phyloP scores from a whole-genome alignment of 2,797 vertebrate species.

The Sebastes alutus region DNA sequence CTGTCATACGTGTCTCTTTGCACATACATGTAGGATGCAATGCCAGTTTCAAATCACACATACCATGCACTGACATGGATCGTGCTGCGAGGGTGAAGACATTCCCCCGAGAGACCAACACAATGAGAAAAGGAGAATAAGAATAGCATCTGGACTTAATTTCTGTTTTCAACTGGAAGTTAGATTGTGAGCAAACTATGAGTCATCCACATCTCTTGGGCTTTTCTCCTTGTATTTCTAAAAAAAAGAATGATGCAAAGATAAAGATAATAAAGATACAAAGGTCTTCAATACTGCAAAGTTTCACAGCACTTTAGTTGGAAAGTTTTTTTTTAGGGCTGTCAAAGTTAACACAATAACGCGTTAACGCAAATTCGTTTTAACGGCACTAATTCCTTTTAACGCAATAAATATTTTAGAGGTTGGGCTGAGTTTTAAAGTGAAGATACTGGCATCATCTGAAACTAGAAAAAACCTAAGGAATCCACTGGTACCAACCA shows the following conservation, averaged over 20 bases:
- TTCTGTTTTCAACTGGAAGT: background rate
- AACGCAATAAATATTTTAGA: no score
- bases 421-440: no score
- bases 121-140: background rate
- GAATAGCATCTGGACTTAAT: background rate
- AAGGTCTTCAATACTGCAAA: background rate
- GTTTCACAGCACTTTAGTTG: background rate
- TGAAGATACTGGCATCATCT: no score
- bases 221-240: background rate
- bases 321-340: background rate
- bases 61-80: background rate
- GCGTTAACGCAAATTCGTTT: no score
- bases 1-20: background rate
- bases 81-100: background rate
- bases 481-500: no score
- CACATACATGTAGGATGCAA: background rate
- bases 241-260: background rate
- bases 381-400: no score
- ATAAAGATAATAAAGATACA: background rate
- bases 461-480: no score
- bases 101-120: background rate
- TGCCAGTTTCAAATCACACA: background rate
- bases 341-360: no score
- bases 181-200: background rate
- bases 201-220: background rate